A percentile compares a stretch with the other conserved stretches of the same genome.
Conservation (phyloP, 2,113 vertebrate genomes). For the Zosterops japonicus region DNA sequence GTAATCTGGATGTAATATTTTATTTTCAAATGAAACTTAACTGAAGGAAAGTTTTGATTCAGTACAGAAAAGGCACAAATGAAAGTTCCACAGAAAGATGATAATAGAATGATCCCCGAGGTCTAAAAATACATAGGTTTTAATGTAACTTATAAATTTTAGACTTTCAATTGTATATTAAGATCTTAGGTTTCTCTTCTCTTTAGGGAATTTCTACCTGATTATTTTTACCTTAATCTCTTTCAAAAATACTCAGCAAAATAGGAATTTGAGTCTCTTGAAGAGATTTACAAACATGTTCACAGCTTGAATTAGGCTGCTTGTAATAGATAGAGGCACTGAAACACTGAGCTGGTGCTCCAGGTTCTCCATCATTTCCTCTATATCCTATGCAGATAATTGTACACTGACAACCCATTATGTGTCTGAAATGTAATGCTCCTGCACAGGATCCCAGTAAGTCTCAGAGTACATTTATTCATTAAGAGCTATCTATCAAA, state of each 20-base stretch:
- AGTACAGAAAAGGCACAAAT: neutral
- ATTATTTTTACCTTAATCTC: neutral
- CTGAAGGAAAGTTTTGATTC: neutral
- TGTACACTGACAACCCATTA: neutral
- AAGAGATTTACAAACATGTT: neutral
- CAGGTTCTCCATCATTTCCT: neutral
- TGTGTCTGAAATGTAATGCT: neutral
- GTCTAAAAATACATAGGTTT: neutral
- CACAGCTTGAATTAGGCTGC: neutral
- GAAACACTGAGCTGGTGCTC: neutral
- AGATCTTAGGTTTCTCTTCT: neutral
- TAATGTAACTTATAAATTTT: neutral
- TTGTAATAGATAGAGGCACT: neutral
- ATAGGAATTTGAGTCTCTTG: neutral
- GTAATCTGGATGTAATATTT: constrained; percentile 54
- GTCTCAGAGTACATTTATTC: constrained; percentile 1
- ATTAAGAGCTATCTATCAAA: neutral
- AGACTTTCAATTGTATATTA: neutral
- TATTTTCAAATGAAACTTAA: neutral
- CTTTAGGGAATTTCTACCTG: neutral
- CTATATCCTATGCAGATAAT: neutral
- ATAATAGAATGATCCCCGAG: neutral
- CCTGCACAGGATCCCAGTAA: neutral
- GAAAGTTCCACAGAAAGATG: neutral
- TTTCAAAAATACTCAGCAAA: neutral